Evolutionary conservation across 2,113 vertebrate genomes (phyloP).

Genomic region (Podocnemis expansa): DNA sequence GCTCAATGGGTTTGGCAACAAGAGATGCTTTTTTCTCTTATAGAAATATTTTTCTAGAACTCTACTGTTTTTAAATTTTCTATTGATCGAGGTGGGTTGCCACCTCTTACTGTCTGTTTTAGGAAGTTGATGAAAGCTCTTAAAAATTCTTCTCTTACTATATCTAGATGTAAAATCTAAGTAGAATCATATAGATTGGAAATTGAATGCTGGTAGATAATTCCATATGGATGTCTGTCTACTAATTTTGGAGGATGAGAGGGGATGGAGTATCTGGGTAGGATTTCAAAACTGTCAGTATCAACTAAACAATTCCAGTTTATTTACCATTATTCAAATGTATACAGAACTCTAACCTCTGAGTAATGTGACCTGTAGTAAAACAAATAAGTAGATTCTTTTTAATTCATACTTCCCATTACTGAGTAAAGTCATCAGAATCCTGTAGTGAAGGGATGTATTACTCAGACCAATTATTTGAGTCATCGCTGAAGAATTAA

Average conservation of each 20-base stretch:
- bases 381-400: background rate
- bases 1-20: background rate
- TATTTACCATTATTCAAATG: background rate
- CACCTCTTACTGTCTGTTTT: background rate
- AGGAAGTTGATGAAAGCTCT: background rate
- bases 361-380: background rate
- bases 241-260: background rate
- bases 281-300: background rate
- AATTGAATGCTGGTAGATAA: background rate
- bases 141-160: background rate
- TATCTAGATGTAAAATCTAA: background rate
- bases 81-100: background rate
- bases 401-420: background rate
- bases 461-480: conserved; percentile 17
- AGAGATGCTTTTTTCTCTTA: background rate
- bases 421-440: background rate
- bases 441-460: background rate
- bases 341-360: background rate
- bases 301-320: background rate
- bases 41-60: background rate
- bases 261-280: accelerated
- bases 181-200: background rate
- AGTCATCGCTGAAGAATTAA: conserved; percentile 9
- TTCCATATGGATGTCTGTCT: background rate
- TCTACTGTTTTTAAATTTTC: background rate